Evolutionary conservation across 1,140 invertebrate species (phyloP), one percentile per base, ranked within the genome.

Genomic region (Radopholus similis): DNA sequence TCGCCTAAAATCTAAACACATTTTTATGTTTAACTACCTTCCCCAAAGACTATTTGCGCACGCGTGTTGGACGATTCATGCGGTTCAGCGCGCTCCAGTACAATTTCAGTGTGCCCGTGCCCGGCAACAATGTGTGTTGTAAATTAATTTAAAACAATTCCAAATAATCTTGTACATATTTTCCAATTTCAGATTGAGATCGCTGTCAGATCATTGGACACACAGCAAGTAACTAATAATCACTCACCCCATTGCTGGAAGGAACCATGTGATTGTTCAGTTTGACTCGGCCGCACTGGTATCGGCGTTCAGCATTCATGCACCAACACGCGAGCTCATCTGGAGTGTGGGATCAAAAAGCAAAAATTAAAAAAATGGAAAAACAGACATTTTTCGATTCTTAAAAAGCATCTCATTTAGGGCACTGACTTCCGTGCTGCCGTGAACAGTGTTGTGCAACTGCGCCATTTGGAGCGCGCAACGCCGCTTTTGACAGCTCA

Each of bases 21-120:
- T 21, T 47, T 47, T 47, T 8, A 13, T 18, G 15, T 13, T 53
- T 53, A n/a, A 53, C 11, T 47, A 0, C n/a, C n/a, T 42, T 59
- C 23, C 18, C 28, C 15, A 9, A 38, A 62, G 67, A 77, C 37
- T 77, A 77, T 44, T 55, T 77, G 34, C 62, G 69, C 42, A 68
- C 77, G 18, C 78, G 78, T n/a, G 80, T 83, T 28, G 21, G 42
- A 5, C 76, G 76, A 53, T 83, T 80, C 49, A 77, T 83, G 66
- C 64, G 73, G 30, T 74, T 71, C 44, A 77, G 75, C 35, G 74
- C 80, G 15, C 38, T 80, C 35, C 47, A 62, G 21, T 80, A 71
- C 56, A 80, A 80, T 68, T 68, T 77, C 28, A 77, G 66, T 18
- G 71, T 81, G 13, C 66, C 72, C 6, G 42, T 62, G n/a, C 21